A percentile compares a stretch with the other conserved stretches of the same genome.
phyloP scores from a whole-genome alignment of 2,888 invertebrate genomes.

The Pyralis farinalis region DNA sequence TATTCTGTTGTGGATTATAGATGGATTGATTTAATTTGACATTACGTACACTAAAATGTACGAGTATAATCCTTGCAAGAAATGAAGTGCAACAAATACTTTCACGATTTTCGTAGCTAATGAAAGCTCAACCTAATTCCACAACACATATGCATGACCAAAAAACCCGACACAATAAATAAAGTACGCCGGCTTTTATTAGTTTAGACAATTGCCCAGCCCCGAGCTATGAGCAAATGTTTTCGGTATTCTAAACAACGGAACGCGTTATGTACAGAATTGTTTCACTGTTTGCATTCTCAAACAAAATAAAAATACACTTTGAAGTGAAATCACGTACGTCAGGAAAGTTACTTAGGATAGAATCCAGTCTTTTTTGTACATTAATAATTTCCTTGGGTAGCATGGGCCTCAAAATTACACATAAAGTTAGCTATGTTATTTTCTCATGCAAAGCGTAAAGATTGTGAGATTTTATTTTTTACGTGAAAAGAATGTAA shows the following conservation, averaged over 20 bases:
- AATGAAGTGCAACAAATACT: no score
- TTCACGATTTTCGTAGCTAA: neutral
- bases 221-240: slow-evolving; percentile 35
- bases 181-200: slow-evolving; percentile 29
- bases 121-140: neutral
- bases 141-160: neutral
- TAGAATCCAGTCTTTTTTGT: slow-evolving; percentile 54
- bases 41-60: no score
- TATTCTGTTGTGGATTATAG: no score
- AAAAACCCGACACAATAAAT: slow-evolving; percentile 2
- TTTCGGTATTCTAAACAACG: slow-evolving; percentile 37
- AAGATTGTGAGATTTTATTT: slow-evolving; percentile 64
- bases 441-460: slow-evolving; percentile 61
- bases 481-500: slow-evolving; percentile 70
- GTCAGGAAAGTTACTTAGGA: slow-evolving; percentile 54
- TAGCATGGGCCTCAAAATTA: slow-evolving; percentile 48
- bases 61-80: no score
- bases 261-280: slow-evolving; percentile 44
- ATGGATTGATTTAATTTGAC: no score
- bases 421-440: slow-evolving; percentile 53
- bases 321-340: slow-evolving; percentile 66
- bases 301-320: slow-evolving; percentile 45
- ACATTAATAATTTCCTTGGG: slow-evolving; percentile 65
- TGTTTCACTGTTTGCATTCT: slow-evolving; percentile 50
- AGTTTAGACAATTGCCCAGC: slow-evolving; percentile 40